Evolutionary conservation across 2,888 invertebrate species (phyloP), one percentile per base, ranked within the genome.

Genomic region (Stenodema calcarata): DNA sequence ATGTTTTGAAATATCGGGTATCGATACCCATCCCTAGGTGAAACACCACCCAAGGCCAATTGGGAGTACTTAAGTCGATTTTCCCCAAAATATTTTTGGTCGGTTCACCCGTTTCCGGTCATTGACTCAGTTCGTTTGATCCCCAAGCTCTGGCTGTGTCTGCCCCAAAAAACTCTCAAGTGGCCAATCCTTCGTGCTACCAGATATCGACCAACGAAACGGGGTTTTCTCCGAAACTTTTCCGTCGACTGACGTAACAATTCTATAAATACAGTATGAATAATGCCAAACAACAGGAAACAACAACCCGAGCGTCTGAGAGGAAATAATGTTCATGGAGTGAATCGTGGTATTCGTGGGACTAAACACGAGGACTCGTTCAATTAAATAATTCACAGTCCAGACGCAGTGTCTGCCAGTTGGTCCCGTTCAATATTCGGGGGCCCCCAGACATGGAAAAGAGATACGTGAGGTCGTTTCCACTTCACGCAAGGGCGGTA

Each of bases 401-500:
- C 62, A 62, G 62, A 62, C 62, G 23, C 23, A 11, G 23, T 62
- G 62, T 62, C 62, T 62, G 23, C 62, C 62, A 0, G 62, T 23
- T 18, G 0, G 62, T 62, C 62, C 54, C 54, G 54, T 54, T 62
- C 23, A 23, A 23, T 62, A 14, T 54, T n/a, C n/a, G 4, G 35
- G 23, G 23, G 62, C 6, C 23, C 23, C 62, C 62, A 62, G 62
- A 62, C 62, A 23, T 62, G 62, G 62, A 23, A 9, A 54, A 54
- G 54, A 54, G 4, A 62, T 62, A 62, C 62, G 62, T 23, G 62
- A 23, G 62, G 62, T 62, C 62, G 62, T 62, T 62, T 62, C 62
- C 62, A 62, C 62, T 62, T 62, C 62, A 62, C 62, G 62, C 62
- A 62, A 62, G 62, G 62, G 62, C 62, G 62, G 62, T 62, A 62